A percentile compares a stretch with the other conserved stretches of the same genome.
Conservation (phyloP, 2,888 invertebrate genomes). For the Byasa hedistus region DNA sequence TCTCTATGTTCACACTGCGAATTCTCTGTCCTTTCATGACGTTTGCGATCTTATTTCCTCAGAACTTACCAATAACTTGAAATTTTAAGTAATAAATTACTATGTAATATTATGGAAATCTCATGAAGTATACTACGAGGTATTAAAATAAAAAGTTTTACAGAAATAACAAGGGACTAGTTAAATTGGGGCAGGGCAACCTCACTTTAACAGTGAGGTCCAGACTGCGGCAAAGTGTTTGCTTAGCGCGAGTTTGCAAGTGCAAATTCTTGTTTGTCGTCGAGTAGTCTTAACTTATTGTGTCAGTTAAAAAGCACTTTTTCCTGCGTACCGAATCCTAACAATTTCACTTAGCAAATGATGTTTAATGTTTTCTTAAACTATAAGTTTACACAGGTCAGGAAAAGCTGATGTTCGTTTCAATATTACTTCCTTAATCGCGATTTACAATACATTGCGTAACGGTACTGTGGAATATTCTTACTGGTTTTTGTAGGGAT, state of each 20-base stretch:
- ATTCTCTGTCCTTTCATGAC: background rate
- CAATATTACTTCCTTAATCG: no score
- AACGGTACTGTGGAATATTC: no score
- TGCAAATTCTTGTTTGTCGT: constrained; percentile 24
- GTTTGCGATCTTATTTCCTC: background rate
- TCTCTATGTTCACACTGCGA: background rate
- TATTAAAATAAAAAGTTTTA: background rate
- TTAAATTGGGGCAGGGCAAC: background rate
- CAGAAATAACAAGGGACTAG: background rate
- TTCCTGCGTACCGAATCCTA: constrained; percentile 3
- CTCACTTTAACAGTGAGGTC: constrained; percentile 1
- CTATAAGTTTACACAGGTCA: no score
- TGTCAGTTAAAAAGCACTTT: constrained; percentile 11
- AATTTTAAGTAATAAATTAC: background rate
- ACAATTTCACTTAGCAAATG: background rate
- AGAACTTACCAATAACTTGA: background rate
- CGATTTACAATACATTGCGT: no score
- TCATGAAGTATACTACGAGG: background rate
- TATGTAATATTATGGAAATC: background rate
- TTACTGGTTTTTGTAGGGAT: no score
- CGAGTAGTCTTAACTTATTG: constrained; percentile 15
- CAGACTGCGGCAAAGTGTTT: constrained; percentile 8
- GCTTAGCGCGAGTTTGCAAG: constrained; percentile 16
- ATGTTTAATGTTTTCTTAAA: background rate
- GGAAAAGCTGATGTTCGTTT: no score